Percentiles rank a stretch among this genome's conserved stretches.
Conservation (phyloP, 2,888 invertebrate genomes). For the Argyresthia goedartella region DNA sequence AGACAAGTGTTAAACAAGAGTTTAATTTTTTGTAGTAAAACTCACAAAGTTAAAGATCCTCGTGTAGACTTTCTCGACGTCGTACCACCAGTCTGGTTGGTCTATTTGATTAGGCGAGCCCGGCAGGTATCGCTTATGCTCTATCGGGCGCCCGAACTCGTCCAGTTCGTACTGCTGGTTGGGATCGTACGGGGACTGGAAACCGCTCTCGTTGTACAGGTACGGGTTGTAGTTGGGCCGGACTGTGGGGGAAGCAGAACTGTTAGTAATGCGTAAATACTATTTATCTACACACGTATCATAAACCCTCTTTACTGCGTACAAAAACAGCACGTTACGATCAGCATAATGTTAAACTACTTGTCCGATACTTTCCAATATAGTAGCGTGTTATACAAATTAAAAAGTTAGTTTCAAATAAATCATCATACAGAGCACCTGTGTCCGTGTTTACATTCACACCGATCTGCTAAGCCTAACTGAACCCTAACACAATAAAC, state of each 20-base stretch:
- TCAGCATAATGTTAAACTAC: too few species aligned
- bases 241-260: conserved; percentile 23
- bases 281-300: too few species aligned
- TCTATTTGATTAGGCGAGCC: conserved; percentile 63
- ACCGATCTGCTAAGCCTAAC: too few species aligned
- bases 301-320: too few species aligned
- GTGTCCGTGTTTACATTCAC: too few species aligned
- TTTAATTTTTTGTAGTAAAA: conserved; percentile 12
- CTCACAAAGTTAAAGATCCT: conserved; percentile 82
- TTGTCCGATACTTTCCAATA: too few species aligned
- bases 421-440: too few species aligned
- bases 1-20: too few species aligned
- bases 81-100: conserved; percentile 68
- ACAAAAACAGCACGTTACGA: too few species aligned
- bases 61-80: conserved; percentile 71
- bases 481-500: too few species aligned
- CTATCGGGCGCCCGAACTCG: conserved; percentile 24
- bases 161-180: conserved; percentile 25
- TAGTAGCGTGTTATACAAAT: too few species aligned
- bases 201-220: conserved; percentile 45
- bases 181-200: conserved; percentile 20
- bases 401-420: neutral
- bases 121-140: conserved; percentile 25
- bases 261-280: neutral
- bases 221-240: conserved; percentile 58